Evolutionary conservation across 2,888 invertebrate genomes (phyloP).

Genomic region (Ypsolopha scabrella): DNA sequence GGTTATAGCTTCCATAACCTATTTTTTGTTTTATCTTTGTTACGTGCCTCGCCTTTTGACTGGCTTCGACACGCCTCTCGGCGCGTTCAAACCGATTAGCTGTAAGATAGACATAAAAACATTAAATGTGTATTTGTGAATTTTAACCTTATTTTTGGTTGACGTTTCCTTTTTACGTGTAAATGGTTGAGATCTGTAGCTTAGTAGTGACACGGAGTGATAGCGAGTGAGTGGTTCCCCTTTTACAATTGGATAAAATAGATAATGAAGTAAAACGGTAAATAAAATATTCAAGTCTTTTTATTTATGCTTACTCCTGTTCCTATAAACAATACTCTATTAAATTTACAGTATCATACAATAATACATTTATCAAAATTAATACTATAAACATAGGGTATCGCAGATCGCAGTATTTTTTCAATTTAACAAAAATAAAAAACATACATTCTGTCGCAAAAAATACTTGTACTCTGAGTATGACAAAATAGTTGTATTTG

Average conservation of each 20-base stretch:
- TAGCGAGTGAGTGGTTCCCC: slow-evolving; percentile 63
- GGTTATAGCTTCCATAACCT: not conserved
- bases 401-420: no score
- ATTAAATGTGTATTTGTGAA: slow-evolving; percentile 61
- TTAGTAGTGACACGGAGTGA: slow-evolving; percentile 61
- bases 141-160: slow-evolving; percentile 64
- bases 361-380: slow-evolving; percentile 12
- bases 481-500: no score
- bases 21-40: slow-evolving; percentile 15
- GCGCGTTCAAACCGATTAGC: slow-evolving; percentile 34
- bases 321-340: not conserved
- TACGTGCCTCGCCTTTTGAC: not conserved
- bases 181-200: slow-evolving; percentile 64
- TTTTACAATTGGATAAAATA: slow-evolving; percentile 67
- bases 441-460: no score
- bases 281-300: slow-evolving; percentile 57
- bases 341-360: slow-evolving; percentile 46
- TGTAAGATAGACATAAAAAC: slow-evolving; percentile 41
- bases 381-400: no score
- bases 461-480: no score
- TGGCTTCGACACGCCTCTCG: slow-evolving; percentile 19
- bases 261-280: slow-evolving; percentile 45
- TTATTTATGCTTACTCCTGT: slow-evolving; percentile 20
- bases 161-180: slow-evolving; percentile 58
- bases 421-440: no score